These are phyloP conservation scores for Pterobdella sp. DNA, from an alignment of 2,888 invertebrate species.

Conservation along the genomic window DNA sequence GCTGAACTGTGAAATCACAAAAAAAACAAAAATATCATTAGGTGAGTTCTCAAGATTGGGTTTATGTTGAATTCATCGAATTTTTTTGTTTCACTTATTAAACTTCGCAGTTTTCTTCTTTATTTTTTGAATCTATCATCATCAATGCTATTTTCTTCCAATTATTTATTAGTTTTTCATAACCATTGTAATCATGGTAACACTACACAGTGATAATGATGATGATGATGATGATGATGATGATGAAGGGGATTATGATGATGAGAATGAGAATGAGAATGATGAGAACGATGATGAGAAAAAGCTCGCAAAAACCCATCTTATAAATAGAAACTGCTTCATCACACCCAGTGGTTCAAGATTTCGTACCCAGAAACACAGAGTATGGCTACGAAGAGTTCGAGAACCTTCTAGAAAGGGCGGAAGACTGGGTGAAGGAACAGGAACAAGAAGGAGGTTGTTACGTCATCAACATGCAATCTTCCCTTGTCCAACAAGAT, in stretches of 20 bases:
- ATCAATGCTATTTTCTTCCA: too few species aligned
- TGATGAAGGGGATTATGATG: neutral
- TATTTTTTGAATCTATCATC: too few species aligned
- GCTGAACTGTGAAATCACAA: too few species aligned
- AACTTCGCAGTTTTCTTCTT: too few species aligned
- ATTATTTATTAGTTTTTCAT: too few species aligned
- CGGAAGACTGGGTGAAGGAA: constrained; percentile 1
- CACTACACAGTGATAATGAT: neutral
- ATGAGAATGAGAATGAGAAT: neutral
- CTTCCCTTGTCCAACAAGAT: constrained; percentile 34
- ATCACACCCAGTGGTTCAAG: neutral
- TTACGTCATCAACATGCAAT: constrained; percentile 34
- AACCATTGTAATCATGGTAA: too few species aligned
- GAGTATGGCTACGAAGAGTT: constrained; percentile 9
- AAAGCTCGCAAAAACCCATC: too few species aligned
- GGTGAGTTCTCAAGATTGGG: too few species aligned
- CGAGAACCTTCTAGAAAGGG: neutral
- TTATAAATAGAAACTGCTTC: neutral
- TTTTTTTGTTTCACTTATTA: too few species aligned
- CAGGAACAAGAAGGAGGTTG: constrained; percentile 9
- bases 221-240: neutral
- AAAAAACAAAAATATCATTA: too few species aligned
- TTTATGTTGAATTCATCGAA: too few species aligned
- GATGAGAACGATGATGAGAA: neutral
- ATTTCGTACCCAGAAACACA: constrained; percentile 6